phyloP scores from a whole-genome alignment of 2,797 vertebrate species.

The Aulostomus chinensis region DNA sequence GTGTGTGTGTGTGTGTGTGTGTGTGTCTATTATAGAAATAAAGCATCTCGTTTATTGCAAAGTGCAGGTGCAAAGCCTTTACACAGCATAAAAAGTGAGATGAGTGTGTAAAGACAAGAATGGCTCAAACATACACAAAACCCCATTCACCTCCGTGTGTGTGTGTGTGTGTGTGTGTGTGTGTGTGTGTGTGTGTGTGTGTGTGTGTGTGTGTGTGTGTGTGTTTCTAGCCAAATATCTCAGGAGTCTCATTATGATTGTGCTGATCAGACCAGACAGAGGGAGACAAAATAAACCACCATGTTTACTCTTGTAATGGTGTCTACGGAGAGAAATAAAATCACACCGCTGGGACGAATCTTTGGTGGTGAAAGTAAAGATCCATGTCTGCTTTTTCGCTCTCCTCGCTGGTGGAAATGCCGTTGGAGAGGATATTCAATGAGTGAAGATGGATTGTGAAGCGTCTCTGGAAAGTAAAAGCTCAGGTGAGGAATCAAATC shows the following conservation, averaged over 20 bases:
- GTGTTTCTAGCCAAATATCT: slow-evolving; percentile 33
- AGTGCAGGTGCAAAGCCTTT: slow-evolving; percentile 42
- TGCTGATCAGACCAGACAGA: slow-evolving; percentile 29
- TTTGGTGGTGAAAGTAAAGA: slow-evolving; percentile 39
- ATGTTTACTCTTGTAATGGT: slow-evolving; percentile 52
- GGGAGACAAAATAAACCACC: slow-evolving; percentile 13
- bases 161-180: no score
- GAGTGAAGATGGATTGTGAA: slow-evolving; percentile 44
- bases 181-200: no score
- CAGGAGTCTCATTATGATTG: slow-evolving; percentile 58
- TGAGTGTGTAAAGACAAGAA: slow-evolving; percentile 14
- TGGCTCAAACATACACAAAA: slow-evolving; percentile 6
- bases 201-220: neutral
- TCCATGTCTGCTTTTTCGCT: slow-evolving; percentile 9
- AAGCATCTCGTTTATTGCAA: slow-evolving; percentile 43
- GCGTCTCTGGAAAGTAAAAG: no score
- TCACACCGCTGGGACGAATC: slow-evolving; percentile 41
- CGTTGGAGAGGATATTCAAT: slow-evolving; percentile 30
- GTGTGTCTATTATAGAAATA: slow-evolving; percentile 21
- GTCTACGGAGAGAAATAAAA: slow-evolving; percentile 42
- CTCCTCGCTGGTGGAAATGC: slow-evolving; percentile 9
- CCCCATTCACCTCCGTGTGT: neutral
- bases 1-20: slow-evolving; percentile 2
- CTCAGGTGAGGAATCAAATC: no score
- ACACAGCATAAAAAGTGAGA: slow-evolving; percentile 31